phyloP scores from a whole-genome alignment of 2,797 vertebrate species.

The Balearica regulorum region DNA sequence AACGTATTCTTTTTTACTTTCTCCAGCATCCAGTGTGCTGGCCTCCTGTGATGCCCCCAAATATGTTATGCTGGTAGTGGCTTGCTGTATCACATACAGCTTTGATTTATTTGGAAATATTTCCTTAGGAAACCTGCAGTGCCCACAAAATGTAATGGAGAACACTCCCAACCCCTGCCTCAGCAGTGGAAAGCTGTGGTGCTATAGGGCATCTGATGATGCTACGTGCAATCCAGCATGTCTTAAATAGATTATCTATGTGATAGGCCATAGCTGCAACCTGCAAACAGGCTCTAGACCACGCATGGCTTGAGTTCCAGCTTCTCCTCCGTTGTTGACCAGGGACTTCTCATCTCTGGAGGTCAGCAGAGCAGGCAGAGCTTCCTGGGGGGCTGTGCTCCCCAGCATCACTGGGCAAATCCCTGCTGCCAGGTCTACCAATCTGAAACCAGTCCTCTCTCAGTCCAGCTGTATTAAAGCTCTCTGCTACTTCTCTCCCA shows the following conservation, averaged over 20 bases:
- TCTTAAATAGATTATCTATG: neutral
- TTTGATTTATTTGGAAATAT: neutral
- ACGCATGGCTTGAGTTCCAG: neutral
- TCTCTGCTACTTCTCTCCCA: neutral
- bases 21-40: neutral
- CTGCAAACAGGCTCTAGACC: neutral
- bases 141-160: neutral
- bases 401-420: neutral
- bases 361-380: neutral
- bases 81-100: neutral
- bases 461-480: neutral
- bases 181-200: neutral
- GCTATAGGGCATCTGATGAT: neutral
- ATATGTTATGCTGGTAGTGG: neutral
- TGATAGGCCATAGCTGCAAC: neutral
- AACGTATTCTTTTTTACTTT: neutral
- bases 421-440: neutral
- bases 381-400: neutral
- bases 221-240: neutral
- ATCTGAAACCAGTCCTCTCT: neutral
- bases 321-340: neutral
- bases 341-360: neutral
- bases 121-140: neutral
- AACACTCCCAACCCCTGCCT: neutral
- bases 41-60: neutral